Percentiles rank a stretch among this genome's conserved stretches.
Conservation (phyloP, 1,140 invertebrate species). For the Drosophila sp. region DNA sequence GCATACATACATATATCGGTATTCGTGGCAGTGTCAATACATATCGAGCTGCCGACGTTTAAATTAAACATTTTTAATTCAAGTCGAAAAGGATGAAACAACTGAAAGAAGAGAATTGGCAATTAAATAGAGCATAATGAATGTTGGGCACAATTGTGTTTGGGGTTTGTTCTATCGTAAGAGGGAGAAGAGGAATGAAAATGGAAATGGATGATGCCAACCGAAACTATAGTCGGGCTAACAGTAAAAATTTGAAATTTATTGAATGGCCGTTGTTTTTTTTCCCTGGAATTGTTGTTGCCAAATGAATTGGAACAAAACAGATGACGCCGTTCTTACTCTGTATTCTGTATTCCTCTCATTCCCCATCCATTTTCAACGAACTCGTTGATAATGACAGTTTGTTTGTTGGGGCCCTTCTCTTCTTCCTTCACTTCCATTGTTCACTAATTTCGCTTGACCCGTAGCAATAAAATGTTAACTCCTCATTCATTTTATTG, state of each 20-base stretch:
- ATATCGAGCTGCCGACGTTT: too few species aligned
- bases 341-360: not conserved
- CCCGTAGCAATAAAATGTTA: conserved; percentile 48
- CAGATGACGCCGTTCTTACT: conserved; percentile 15
- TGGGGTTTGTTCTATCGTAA: not conserved
- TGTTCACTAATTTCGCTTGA: conserved; percentile 69
- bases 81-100: not conserved
- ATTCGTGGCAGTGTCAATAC: too few species aligned
- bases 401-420: not conserved
- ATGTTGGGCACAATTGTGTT: conserved; percentile 2
- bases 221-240: conserved; percentile 20
- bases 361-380: conserved; percentile 13
- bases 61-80: not conserved
- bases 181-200: conserved; percentile 9
- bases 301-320: conserved; percentile 73
- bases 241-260: conserved; percentile 56
- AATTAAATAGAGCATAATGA: conserved; percentile 39
- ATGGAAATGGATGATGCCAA: conserved; percentile 31
- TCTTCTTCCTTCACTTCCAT: conserved; percentile 28
- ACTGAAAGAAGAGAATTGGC: not conserved
- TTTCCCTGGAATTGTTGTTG: conserved; percentile 54
- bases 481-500: conserved; percentile 32
- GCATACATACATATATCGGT: too few species aligned
- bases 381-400: conserved; percentile 11
- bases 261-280: conserved; percentile 51